These are phyloP conservation scores for Zaprionus obscuricornis DNA, from an alignment of 2,888 invertebrate species.

Conservation along the genomic window DNA sequence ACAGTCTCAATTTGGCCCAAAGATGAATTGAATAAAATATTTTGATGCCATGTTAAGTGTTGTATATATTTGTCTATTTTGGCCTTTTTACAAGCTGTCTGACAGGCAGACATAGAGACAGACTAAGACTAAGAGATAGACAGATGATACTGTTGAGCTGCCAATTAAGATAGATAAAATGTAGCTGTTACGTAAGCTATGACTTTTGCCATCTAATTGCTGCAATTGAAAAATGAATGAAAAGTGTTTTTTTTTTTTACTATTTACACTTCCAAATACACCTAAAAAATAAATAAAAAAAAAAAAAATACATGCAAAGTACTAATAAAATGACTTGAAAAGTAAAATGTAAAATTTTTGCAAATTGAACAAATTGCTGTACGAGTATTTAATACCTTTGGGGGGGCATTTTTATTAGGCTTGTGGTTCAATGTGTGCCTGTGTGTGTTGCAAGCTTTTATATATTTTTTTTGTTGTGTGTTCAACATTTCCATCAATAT, in stretches of 20 bases:
- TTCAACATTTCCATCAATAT: conserved; percentile 55
- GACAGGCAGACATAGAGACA: conserved; percentile 1
- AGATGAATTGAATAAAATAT: no score
- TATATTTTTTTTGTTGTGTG: conserved; percentile 26
- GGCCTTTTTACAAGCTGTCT: conserved; percentile 26
- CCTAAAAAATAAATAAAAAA: conserved; percentile 69
- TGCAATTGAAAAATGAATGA: conserved; percentile 69
- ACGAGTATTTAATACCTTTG: conserved; percentile 49
- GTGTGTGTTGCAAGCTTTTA: conserved; percentile 15
- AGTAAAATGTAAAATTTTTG: conserved; percentile 33
- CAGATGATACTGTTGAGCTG: conserved; percentile 24
- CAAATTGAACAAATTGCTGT: conserved; percentile 45
- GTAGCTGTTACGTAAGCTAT: no score
- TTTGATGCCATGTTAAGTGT: no score
- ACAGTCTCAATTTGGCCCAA: no score
- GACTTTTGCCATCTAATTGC: conserved; percentile 55
- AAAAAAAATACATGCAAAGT: conserved; percentile 51
- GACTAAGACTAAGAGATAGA: neutral
- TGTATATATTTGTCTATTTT: conserved; percentile 8
- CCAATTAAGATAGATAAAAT: conserved; percentile 60
- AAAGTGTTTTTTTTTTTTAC: conserved; percentile 50
- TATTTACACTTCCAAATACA: no score
- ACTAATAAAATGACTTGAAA: conserved; percentile 12
- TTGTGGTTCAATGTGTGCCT: conserved; percentile 42
- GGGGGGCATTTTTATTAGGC: conserved; percentile 64